Evolutionary conservation across 1,140 invertebrate genomes (phyloP), one percentile per base, ranked within the genome.

Genomic region (Homalodisca vitripennis): DNA sequence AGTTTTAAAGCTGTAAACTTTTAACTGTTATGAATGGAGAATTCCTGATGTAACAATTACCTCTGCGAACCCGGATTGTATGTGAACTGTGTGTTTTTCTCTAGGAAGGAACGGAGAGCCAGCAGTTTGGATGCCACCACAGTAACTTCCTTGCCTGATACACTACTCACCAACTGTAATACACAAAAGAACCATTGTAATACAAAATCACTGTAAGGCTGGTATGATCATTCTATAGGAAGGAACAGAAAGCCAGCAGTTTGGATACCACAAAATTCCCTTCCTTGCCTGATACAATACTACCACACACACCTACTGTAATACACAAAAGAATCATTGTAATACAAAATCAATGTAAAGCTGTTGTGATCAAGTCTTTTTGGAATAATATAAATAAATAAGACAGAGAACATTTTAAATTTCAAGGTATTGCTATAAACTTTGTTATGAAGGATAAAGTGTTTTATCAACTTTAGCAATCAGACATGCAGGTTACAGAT

Each of bases 181-280:
- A 51, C 17, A 20, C 3, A 41, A 41, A 41, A 41, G 34, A 10
- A n/a, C n/a, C n/a, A n/a, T n/a, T n/a, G n/a, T n/a, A n/a, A n/a
- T n/a, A n/a, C n/a, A n/a, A n/a, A n/a, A n/a, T n/a, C n/a, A n/a
- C n/a, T n/a, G n/a, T n/a, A n/a, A n/a, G n/a, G n/a, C n/a, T n/a
- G n/a, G n/a, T n/a, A n/a, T n/a, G n/a, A n/a, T n/a, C n/a, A n/a
- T 82, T 84, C 51, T 87, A 83, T 0, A 91, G 77, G 77, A 91
- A 91, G 29, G 83, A 81, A 73, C 82, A 83, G 1, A 91, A 75
- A 20, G 87, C 84, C 66, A 84, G 80, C 2, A 91, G 76, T 74
- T 88, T 84, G 32, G 84, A 82, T 27, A 89, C 77, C 46, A 88
- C 84, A 76, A 82, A 81, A 13, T 81, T 79, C 66, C 89, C 80